Base-by-base conservation (phyloP, 2,113 vertebrate species). In the Aptenodytes forsteri region DNA sequence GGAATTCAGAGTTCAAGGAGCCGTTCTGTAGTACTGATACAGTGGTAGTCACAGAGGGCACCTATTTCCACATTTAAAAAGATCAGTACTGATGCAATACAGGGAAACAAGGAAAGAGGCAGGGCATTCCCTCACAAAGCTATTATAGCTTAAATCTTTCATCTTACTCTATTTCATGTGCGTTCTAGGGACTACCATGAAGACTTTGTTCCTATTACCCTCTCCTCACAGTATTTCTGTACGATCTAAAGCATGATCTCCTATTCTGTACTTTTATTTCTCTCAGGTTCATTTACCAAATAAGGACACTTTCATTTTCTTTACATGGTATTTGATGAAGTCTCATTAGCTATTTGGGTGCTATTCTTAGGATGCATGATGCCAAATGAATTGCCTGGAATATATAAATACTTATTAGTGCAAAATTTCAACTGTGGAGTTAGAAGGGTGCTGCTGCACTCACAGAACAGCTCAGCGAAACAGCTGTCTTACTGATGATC, bases 21-120 rank as follows among this genome's bases (percentile, higher is more conserved):
- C 56, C 1, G 0, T 22, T 80, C 84, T 83, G 64, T 34, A 73
- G 58, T 16, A 61, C 73, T 70, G 64, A 69, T 77, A 52, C 27
- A 72, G 78, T 8, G 16, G 47, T 8, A 83, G 83, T 42, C 27
- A 4, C 67, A 95, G 47, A 95, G 56, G 90, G 81, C 91, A 95
- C 34, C 86, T 81, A 67, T 78, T 76, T 56, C 52, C 61, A 83
- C 86, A 72, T 89, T 78, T 87, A 1, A 87, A 92, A 87, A 82
- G 83, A 90, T 81, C 70, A n/a, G 64, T 73, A 73, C 76, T 50
- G 71, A 70, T 83, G 88, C 82, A 96, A 85, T 62, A 42, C 76
- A 75, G 38, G 77, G 92, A 96, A 95, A 93, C 83, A 95, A 87
- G 73, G 56, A 91, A 83, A 92, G 77, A 89, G 91, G 72, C 67